Evolutionary conservation across 2,888 invertebrate genomes (phyloP).

Genomic region (Microchrysa polita): DNA sequence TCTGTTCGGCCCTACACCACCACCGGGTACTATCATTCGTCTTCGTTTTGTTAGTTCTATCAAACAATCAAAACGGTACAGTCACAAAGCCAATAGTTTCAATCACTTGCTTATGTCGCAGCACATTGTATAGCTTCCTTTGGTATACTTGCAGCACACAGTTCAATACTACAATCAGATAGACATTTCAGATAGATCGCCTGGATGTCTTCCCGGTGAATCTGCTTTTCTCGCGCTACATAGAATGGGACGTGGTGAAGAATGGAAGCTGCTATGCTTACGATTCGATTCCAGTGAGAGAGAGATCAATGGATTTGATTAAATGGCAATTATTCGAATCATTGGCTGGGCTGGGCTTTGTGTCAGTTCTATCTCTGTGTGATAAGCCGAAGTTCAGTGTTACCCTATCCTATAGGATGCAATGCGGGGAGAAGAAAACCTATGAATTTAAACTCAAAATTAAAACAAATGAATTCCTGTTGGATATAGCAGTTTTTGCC

Average conservation of each 20-base stretch:
- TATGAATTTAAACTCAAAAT: too few relatives aligned
- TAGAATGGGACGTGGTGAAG: not conserved
- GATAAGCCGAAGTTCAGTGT: not conserved
- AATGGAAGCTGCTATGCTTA: not conserved
- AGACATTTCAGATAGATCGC: slow-evolving; percentile 12
- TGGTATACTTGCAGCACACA: slow-evolving; percentile 2
- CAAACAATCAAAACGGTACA: slow-evolving; percentile 44
- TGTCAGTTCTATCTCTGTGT: slow-evolving; percentile 19
- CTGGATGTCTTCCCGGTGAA: slow-evolving; percentile 22
- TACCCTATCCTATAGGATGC: not conserved
- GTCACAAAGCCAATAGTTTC: slow-evolving; percentile 42
- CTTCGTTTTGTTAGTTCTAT: slow-evolving; percentile 3
- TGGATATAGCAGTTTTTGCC: too few relatives aligned
- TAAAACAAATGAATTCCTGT: too few relatives aligned
- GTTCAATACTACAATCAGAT: not conserved
- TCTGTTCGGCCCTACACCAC: slow-evolving; percentile 5
- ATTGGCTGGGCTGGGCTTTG: slow-evolving; percentile 12
- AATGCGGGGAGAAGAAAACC: too few relatives aligned
- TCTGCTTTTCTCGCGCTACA: slow-evolving; percentile 23
- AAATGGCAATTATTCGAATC: slow-evolving; percentile 41
- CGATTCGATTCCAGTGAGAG: too few relatives aligned
- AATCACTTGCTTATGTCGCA: slow-evolving; percentile 41
- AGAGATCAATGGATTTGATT: slow-evolving; percentile 37
- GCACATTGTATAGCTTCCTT: too few relatives aligned
- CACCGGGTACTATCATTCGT: slow-evolving; percentile 8